Conservation (phyloP, 2,888 invertebrate species). For the Stratiomys singularior region DNA sequence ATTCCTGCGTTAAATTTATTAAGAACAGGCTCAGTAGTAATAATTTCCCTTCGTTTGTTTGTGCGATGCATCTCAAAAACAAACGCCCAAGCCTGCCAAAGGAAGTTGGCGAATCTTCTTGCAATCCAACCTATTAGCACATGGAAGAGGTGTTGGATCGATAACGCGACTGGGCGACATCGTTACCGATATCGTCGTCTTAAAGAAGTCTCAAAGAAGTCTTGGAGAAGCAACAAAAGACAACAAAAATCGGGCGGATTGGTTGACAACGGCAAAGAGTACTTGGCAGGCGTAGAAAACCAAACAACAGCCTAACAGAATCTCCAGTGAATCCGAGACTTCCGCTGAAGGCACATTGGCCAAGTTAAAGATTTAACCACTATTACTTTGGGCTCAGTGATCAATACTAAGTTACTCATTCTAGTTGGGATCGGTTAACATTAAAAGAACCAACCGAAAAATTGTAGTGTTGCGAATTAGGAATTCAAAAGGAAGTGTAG, state of each 20-base stretch:
- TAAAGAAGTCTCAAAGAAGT: constrained; percentile 42
- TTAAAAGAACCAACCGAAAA: neutral
- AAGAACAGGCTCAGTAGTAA: too few species aligned
- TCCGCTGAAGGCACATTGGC: constrained; percentile 48
- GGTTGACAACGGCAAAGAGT: constrained; percentile 24
- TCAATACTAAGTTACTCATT: neutral
- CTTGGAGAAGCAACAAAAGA: constrained; percentile 41
- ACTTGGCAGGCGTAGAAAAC: constrained; percentile 48
- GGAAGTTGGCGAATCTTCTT: neutral
- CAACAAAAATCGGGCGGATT: constrained; percentile 24
- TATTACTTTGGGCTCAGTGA: neutral
- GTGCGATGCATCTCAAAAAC: too few species aligned
- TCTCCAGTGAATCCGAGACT: constrained; percentile 49
- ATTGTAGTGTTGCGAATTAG: neutral
- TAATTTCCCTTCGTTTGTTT: too few species aligned
- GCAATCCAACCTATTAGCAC: neutral
- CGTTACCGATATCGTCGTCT: constrained; percentile 17
- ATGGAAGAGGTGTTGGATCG: constrained; percentile 29
- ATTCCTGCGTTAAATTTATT: too few species aligned
- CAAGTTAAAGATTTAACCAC: constrained; percentile 11
- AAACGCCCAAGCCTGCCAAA: neutral
- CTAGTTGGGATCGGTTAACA: constrained; percentile 8
- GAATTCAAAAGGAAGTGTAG: neutral
- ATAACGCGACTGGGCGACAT: constrained; percentile 24
- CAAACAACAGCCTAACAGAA: constrained; percentile 48